Evolutionary conservation across 1,140 invertebrate genomes (phyloP).

Genomic region (Drosophila sturtevanti): DNA sequence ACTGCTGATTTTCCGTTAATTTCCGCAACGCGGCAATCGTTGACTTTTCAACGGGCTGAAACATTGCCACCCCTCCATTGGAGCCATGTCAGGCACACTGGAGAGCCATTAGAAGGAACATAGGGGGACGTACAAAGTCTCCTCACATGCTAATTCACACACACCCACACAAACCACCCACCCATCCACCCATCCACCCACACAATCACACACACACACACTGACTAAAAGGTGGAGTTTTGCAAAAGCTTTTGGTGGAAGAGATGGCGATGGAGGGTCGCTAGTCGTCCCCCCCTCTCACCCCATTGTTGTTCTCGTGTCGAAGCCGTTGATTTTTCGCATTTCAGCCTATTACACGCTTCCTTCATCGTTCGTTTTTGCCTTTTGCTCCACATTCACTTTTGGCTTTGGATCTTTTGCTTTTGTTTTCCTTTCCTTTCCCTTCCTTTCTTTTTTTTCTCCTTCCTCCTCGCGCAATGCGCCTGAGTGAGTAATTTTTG

Average conservation of each 20-base stretch:
- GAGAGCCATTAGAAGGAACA: constrained; percentile 71
- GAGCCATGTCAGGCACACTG: constrained; percentile 58
- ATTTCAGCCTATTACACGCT: constrained; percentile 74
- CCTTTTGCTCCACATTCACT: constrained; percentile 10
- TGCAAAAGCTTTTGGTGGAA: too few species aligned
- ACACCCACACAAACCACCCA: constrained; percentile 7
- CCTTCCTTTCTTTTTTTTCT: constrained; percentile 1
- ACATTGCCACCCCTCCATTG: not conserved
- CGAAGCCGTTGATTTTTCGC: constrained; percentile 76
- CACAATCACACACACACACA: constrained; percentile 11
- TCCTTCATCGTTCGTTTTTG: constrained; percentile 11
- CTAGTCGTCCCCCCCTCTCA: not conserved
- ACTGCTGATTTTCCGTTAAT: constrained; percentile 77
- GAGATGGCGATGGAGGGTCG: not conserved
- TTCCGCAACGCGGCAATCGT: constrained; percentile 79
- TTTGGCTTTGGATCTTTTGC: constrained; percentile 6
- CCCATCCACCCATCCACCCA: constrained; percentile 3
- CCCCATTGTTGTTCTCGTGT: constrained; percentile 55
- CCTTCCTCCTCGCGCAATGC: constrained; percentile 40
- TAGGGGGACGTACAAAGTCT: constrained; percentile 34
- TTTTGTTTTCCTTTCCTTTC: not conserved
- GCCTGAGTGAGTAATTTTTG: constrained; percentile 79
- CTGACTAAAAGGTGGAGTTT: constrained; percentile 20
- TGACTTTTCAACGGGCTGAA: constrained; percentile 71
- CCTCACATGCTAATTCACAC: constrained; percentile 75